Percentiles rank a stretch among this genome's conserved stretches.
Evolutionary conservation across 2,888 invertebrate genomes (phyloP).

Genomic region (Loripinus fragilis): DNA sequence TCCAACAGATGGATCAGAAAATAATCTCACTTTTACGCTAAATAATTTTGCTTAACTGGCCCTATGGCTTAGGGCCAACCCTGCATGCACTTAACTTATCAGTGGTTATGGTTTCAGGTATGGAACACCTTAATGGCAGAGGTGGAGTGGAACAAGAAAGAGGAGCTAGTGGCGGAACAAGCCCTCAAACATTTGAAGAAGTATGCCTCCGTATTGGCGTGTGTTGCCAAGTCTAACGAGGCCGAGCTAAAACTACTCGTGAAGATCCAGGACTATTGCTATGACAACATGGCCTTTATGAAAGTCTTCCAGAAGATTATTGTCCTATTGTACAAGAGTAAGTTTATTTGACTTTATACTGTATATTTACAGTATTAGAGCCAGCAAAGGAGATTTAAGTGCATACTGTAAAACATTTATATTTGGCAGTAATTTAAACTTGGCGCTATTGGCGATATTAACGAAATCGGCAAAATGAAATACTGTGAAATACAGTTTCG

Average conservation of each 20-base stretch:
- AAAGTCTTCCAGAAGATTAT: constrained; percentile 99
- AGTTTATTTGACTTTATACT: constrained; percentile 58
- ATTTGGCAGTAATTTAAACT: too few species aligned
- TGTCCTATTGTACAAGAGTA: constrained; percentile 97
- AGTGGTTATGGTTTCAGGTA: constrained; percentile 88
- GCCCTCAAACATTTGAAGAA: constrained; percentile 88
- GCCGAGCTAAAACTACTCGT: constrained; percentile 94
- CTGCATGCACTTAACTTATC: too few species aligned
- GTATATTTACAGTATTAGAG: too few species aligned
- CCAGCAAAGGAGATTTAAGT: too few species aligned
- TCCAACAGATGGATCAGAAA: too few species aligned
- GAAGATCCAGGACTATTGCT: constrained; percentile 98
- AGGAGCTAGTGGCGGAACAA: constrained; percentile 97
- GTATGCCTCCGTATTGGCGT: constrained; percentile 93
- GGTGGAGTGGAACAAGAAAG: constrained; percentile 99
- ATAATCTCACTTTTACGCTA: too few species aligned
- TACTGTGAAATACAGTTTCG: too few species aligned
- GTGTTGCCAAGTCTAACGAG: constrained; percentile 93
- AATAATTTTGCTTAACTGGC: too few species aligned
- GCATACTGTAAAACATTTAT: too few species aligned
- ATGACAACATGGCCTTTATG: constrained; percentile 99
- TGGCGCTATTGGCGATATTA: too few species aligned
- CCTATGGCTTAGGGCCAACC: too few species aligned
- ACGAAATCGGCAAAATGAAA: too few species aligned
- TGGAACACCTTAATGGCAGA: constrained; percentile 98